Evolutionary conservation across 2,888 invertebrate genomes (phyloP), one percentile per base, ranked within the genome.

Genomic region (Drosophila infuscata): DNA sequence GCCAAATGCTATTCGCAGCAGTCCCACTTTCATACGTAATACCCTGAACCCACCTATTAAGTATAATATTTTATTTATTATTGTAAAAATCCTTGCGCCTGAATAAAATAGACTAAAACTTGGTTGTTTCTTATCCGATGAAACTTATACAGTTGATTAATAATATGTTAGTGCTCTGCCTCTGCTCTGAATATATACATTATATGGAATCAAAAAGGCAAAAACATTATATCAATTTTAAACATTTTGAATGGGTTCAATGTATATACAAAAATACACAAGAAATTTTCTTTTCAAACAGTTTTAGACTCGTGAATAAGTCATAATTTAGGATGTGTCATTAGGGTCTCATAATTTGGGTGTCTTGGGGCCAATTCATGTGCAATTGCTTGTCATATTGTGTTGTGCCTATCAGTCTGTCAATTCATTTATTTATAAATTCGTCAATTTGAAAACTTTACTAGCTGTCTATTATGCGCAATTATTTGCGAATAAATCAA

Each of bases 401-500:
- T 67, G 41, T 43, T 59, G 20, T 38, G 76, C 51, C 59, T 62
- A 80, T 74, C 64, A 63, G 33, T 54, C 32, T 57, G 60, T 36
- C 66, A 67, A n/a, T 48, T 32, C 38, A 41, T 33, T 76, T 64
- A 41, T 56, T 63, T 70, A 56, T 32, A 70, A 72, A 49, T 68
- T 56, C 63, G 54, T 52, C 68, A 74, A 43, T 61, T 52, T 41
- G 4, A 29, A 48, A 36, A 54, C 36, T 43, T 68, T 59, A 49
- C 53, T 56, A 41, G 46, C 56, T 41, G 51, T 33, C 72, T 60
- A 76, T 67, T 74, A 64, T 54, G 54, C 56, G 51, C 69, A 82
- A 80, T 83, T 81, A 81, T 68, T 80, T 80, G 70, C 60, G 46
- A 58, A 76, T 83, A 67, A 76, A 80, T 80, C 76, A 75, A 62